A percentile compares a stretch with the other conserved stretches of the same genome.
Conservation (phyloP, 2,113 vertebrate species). For the Ptilonorhynchus violaceus region DNA sequence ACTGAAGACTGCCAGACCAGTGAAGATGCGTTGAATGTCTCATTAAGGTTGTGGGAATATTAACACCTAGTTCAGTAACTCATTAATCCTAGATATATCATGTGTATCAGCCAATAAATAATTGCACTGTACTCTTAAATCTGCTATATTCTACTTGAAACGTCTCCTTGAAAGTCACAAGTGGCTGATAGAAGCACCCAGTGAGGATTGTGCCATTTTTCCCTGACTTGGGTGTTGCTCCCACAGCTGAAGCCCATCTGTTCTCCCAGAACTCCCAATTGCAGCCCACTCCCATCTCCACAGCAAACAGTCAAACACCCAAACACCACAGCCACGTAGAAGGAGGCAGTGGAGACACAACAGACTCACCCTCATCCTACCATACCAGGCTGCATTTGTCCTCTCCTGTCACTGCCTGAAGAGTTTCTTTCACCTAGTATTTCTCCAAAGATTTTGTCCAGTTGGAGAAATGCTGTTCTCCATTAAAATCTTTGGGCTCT, state of each 20-base stretch:
- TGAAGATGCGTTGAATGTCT: not conserved
- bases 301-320: not conserved
- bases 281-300: not conserved
- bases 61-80: not conserved
- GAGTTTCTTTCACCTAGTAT: not conserved
- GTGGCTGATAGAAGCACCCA: not conserved
- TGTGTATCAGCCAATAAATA: not conserved
- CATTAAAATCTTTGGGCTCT: not conserved
- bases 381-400: not conserved
- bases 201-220: fast-evolving
- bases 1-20: not conserved
- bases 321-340: fast-evolving
- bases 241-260: not conserved
- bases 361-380: not conserved
- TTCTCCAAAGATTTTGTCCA: not conserved
- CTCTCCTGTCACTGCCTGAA: not conserved
- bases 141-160: not conserved
- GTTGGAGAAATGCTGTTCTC: not conserved
- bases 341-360: not conserved
- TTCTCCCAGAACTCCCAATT: fast-evolving
- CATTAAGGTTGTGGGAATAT: not conserved
- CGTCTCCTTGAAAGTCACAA: not conserved
- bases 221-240: not conserved
- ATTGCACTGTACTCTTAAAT: not conserved
- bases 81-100: not conserved